Percentiles rank a stretch among this genome's conserved stretches.
Evolutionary conservation across 2,113 vertebrate genomes (phyloP).

Genomic region (Lagopus leucura): DNA sequence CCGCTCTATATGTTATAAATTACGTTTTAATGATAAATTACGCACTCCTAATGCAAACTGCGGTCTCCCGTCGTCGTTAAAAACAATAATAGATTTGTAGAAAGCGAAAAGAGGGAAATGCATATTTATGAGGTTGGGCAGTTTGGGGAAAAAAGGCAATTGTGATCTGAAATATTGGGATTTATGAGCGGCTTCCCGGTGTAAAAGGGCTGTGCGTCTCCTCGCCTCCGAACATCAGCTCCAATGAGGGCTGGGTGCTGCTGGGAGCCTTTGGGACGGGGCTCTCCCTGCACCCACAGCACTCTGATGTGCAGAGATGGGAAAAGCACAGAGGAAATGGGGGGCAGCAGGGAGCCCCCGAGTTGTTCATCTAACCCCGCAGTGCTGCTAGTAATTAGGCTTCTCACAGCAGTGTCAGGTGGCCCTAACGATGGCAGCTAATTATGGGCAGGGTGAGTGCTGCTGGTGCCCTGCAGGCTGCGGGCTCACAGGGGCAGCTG

Average conservation of each 20-base stretch:
- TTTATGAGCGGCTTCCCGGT: conserved; percentile 45
- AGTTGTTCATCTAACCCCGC: not conserved
- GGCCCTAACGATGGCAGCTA: not conserved
- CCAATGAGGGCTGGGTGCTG: not conserved
- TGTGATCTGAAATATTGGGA: conserved; percentile 32
- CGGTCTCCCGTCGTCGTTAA: conserved; percentile 40
- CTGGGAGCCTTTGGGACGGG: not conserved
- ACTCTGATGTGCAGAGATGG: not conserved
- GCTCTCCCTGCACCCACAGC: not conserved
- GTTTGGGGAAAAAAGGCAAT: conserved; percentile 14
- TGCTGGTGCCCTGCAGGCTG: not conserved
- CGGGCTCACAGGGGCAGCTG: not conserved
- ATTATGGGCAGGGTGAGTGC: not conserved
- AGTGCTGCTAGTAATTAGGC: not conserved
- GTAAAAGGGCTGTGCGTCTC: not conserved
- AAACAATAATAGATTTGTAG: conserved; percentile 67
- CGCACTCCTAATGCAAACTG: conserved; percentile 8
- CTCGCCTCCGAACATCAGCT: not conserved
- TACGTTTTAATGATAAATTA: conserved; percentile 71
- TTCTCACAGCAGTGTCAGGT: not conserved
- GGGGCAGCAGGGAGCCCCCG: not conserved
- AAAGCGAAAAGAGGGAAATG: conserved; percentile 42
- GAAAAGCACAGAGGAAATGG: not conserved
- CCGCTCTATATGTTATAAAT: conserved; percentile 64
- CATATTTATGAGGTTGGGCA: conserved; percentile 65